Evolutionary conservation across 1,140 invertebrate species (phyloP).

Genomic region (Drosophila santomea): DNA sequence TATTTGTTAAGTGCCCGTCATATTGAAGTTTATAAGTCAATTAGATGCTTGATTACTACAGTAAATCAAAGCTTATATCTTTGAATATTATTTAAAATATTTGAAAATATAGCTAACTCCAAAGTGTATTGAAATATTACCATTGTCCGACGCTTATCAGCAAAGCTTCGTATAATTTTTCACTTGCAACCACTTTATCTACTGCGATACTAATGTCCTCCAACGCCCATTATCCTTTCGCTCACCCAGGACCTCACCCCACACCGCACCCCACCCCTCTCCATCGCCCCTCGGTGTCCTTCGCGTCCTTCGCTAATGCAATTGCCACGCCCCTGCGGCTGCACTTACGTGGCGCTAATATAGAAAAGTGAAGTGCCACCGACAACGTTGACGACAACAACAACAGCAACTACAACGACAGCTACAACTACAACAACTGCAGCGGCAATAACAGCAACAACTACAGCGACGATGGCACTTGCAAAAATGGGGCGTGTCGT

Average conservation of each 20-base stretch:
- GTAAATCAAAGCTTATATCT: no score
- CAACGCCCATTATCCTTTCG: conserved; percentile 46
- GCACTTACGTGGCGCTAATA: conserved; percentile 79
- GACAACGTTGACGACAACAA: conserved; percentile 65
- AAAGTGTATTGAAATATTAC: conserved; percentile 14
- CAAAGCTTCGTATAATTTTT: conserved; percentile 43
- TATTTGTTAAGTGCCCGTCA: not conserved
- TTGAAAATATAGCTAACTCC: no score
- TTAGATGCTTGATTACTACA: no score
- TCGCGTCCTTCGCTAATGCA: conserved; percentile 51
- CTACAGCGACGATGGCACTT: conserved; percentile 58
- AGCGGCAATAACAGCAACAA: conserved; percentile 34
- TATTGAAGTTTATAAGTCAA: not conserved
- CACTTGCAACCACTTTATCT: conserved; percentile 61
- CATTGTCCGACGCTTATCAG: conserved; percentile 20
- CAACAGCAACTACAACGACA: conserved; percentile 22
- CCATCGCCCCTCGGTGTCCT: not conserved
- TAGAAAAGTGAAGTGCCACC: conserved; percentile 78
- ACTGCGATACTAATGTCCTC: conserved; percentile 58
- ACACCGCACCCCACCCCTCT: no score
- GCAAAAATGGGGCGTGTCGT: conserved; percentile 62
- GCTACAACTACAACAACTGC: conserved; percentile 28
- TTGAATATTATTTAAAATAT: no score
- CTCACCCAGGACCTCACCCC: not conserved
- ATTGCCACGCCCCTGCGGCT: conserved; percentile 76